A percentile compares a stretch with the other conserved stretches of the same genome.
phyloP scores from a whole-genome alignment of 2,113 vertebrate genomes.

The Tiliqua scincoides region DNA sequence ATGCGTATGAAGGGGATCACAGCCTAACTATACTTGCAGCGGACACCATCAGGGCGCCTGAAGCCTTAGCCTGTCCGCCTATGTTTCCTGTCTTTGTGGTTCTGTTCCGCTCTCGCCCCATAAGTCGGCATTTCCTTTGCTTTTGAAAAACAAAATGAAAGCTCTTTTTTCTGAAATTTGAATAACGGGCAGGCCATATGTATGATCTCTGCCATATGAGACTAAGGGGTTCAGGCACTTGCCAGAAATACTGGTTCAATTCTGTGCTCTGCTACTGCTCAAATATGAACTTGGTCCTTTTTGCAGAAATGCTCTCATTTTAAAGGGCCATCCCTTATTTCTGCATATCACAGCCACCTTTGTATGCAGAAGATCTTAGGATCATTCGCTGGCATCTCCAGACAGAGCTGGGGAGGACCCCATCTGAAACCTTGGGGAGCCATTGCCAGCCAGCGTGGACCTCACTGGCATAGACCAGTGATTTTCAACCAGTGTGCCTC shows the following conservation, averaged over 20 bases:
- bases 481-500: too few species aligned
- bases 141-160: not conserved
- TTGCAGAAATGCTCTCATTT: not conserved
- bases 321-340: not conserved
- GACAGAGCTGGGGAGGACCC: too few species aligned
- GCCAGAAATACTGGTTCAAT: not conserved
- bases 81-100: conserved; percentile 12
- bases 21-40: not conserved
- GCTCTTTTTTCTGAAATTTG: not conserved
- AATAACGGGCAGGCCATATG: conserved; percentile 9
- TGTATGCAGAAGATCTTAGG: too few species aligned
- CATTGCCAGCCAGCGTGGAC: too few species aligned
- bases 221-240: not conserved
- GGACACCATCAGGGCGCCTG: not conserved
- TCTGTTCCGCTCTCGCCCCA: not conserved
- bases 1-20: not conserved
- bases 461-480: too few species aligned
- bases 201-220: not conserved
- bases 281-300: not conserved
- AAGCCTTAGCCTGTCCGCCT: not conserved
- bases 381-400: too few species aligned
- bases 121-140: conserved; percentile 22
- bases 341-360: not conserved
- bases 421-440: too few species aligned
- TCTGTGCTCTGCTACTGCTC: not conserved